Evolutionary conservation across 2,888 invertebrate species (phyloP), one percentile per base, ranked within the genome.

Genomic region (Mythimna albipuncta): DNA sequence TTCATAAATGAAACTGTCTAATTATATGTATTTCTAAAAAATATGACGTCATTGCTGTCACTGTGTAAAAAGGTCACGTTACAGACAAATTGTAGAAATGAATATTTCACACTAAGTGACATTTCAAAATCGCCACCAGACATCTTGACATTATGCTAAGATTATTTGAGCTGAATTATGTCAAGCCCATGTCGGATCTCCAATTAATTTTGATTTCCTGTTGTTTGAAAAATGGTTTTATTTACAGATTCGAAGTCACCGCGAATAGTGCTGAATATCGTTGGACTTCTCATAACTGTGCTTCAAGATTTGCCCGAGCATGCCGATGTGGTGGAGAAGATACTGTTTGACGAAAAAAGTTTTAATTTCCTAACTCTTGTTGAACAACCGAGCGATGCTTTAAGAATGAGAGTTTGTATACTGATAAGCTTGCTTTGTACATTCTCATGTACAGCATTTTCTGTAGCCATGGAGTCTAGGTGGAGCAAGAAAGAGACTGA

Each of bases 271-370:
- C 94, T 97, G 35, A 98, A 98, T 89, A 95, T 98, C 13, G 91
- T 98, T 41, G 98, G 98, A 0, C 96, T 98, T 47, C 94, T 98
- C 11, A 98, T 97, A 67, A 97, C 98, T 16, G 97, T 98, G 6
- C 92, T 98, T 21, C 97, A 98, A 82, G 97, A 97, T 75, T 93
- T 97, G 26, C 98, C 98, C 0, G 98, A 98, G 88, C 98, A 98
- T 89, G 97, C 97, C 0, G 97, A 97, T 73, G 95, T 98, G 0
- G 97, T 98, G 0, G 98, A 98, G 88, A 97, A 97, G 86, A 97
- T 98, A 75, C 93, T 98, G 7, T 95, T 97, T 72, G 97, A 97
- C 55, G 94, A 96, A 73, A 81, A 92, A 3, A 93, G 93, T 6
- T 94, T 94, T 71, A 96, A 97, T 87, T 96, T 98, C 75, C 91